Percentiles rank a stretch among this genome's conserved stretches.
phyloP scores from a whole-genome alignment of 2,888 invertebrate genomes.

The Amphipoea oculea region DNA sequence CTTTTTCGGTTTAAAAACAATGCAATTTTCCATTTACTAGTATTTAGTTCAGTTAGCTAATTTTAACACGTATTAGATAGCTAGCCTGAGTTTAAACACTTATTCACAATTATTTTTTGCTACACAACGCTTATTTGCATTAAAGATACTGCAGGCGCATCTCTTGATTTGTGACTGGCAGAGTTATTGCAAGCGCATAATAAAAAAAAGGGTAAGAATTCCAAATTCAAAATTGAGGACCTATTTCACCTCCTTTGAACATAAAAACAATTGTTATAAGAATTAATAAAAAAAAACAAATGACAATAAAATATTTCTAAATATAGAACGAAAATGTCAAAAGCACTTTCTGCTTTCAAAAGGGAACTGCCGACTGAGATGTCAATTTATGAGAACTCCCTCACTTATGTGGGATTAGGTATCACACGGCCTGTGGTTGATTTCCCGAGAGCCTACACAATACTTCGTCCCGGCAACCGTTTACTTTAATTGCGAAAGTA shows the following conservation, averaged over 20 bases:
- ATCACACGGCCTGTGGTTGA: slow-evolving; percentile 74
- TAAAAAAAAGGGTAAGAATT: background rate
- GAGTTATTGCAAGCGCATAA: background rate
- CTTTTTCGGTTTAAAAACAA: background rate
- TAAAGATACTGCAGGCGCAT: background rate
- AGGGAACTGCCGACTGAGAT: slow-evolving; percentile 39
- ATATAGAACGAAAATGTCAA: background rate
- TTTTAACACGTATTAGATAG: background rate
- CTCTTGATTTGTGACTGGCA: background rate
- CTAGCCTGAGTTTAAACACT: background rate
- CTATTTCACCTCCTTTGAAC: background rate
- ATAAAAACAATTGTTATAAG: background rate
- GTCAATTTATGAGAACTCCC: slow-evolving; percentile 71
- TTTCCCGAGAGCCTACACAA: slow-evolving; percentile 77
- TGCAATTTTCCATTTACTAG: background rate
- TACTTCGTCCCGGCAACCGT: slow-evolving; percentile 70
- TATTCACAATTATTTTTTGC: too few species aligned
- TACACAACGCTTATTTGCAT: too few species aligned
- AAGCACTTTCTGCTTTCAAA: slow-evolving; percentile 39
- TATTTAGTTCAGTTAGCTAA: background rate
- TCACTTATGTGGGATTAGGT: slow-evolving; percentile 71
- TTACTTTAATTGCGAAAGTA: slow-evolving; percentile 82
- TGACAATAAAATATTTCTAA: background rate
- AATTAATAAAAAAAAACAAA: background rate
- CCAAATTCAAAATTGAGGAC: slow-evolving; percentile 1